Evolutionary conservation across 1,140 invertebrate species (phyloP).

Genomic region (Bombus cullumanus): DNA sequence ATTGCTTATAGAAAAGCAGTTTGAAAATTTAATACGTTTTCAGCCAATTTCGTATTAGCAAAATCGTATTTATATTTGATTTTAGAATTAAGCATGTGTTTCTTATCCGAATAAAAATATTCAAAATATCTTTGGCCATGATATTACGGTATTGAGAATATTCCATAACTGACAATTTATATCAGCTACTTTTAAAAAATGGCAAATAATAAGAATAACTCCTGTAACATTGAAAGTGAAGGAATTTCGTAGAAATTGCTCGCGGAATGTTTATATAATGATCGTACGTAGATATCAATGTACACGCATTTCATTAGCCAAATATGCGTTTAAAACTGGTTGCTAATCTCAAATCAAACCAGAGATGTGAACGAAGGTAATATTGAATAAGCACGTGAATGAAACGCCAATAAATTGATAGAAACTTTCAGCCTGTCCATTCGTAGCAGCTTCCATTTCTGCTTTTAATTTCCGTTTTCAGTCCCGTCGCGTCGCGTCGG

Average conservation of each 20-base stretch:
- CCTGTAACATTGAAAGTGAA: background rate
- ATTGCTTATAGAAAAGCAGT: too few species aligned
- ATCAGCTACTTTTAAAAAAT: too few species aligned
- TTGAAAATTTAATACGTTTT: too few species aligned
- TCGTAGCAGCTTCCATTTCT: background rate
- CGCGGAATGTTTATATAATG: too few species aligned
- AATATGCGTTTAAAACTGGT: background rate
- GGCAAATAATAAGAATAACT: background rate
- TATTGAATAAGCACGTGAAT: background rate
- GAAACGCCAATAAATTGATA: background rate
- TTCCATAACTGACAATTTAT: too few species aligned
- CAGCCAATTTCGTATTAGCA: background rate
- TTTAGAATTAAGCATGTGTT: too few species aligned
- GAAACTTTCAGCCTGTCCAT: background rate
- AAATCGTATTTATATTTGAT: background rate
- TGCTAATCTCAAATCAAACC: background rate
- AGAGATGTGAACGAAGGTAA: background rate
- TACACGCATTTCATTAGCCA: background rate
- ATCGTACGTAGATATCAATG: background rate
- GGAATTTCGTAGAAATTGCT: background rate
- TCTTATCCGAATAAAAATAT: too few species aligned
- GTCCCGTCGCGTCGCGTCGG: background rate
- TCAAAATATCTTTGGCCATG: too few species aligned
- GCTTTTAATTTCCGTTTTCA: constrained; percentile 1
- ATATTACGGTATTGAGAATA: too few species aligned